A percentile compares a stretch with the other conserved stretches of the same genome.
These are phyloP conservation scores for Pandemis cinnamomeana DNA, from an alignment of 2,888 invertebrate species.

Conservation along the genomic window DNA sequence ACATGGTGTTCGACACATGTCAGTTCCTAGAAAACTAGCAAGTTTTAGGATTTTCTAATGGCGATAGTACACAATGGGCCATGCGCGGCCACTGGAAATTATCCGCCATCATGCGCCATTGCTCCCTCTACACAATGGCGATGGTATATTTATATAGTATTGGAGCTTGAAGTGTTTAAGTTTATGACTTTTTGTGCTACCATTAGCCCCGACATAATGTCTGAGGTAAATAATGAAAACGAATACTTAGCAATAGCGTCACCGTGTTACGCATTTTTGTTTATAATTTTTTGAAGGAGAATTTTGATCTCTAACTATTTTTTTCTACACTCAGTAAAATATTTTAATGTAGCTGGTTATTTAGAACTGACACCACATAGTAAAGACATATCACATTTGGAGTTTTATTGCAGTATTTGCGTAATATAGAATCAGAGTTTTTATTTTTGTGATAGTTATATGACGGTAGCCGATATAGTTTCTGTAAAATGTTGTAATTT, in stretches of 20 bases:
- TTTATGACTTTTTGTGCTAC: too few species aligned
- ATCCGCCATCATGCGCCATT: too few species aligned
- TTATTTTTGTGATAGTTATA: slow-evolving; percentile 33
- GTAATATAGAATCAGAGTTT: slow-evolving; percentile 15
- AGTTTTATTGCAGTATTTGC: slow-evolving; percentile 13
- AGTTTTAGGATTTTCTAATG: too few species aligned
- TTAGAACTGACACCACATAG: slow-evolving; percentile 6
- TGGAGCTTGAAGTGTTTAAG: too few species aligned
- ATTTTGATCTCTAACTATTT: not conserved
- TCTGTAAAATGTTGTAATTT: slow-evolving; percentile 11
- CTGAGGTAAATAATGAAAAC: not conserved
- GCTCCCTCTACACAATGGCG: too few species aligned
- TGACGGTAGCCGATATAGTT: slow-evolving; percentile 21
- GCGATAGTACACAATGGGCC: too few species aligned
- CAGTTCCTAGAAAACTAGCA: too few species aligned
- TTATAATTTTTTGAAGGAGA: not conserved
- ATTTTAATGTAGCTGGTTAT: not conserved
- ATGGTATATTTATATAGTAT: too few species aligned
- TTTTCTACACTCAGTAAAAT: not conserved
- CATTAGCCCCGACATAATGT: too few species aligned
- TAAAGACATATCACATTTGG: slow-evolving; percentile 38
- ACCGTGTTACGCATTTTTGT: not conserved
- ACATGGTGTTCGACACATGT: too few species aligned
- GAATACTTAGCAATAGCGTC: not conserved
- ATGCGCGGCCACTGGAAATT: too few species aligned